Base-by-base conservation (phyloP, 2,113 vertebrate genomes). In the Pygoscelis adeliae region DNA sequence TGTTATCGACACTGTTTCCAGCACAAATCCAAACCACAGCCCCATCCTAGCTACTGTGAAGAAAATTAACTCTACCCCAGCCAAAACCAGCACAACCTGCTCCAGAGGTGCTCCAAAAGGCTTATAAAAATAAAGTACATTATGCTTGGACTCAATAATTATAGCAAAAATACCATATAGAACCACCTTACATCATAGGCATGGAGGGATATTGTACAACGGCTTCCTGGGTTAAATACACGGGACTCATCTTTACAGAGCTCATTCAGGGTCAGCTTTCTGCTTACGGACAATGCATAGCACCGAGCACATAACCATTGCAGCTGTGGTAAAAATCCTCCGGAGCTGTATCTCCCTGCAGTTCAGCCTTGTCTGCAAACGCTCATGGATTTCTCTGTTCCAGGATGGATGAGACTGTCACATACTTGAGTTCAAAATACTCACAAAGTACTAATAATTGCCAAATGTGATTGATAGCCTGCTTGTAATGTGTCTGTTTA, bases 321-420 rank as follows among this genome's bases (percentile, higher is more conserved):
- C 12, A 17, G 58, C 52, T 44, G 55, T 3, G 1, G 36, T 52
- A 52, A 65, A 78, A 56, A 13, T 13, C 79, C 46, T 26, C 81
- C 6, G 7, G 69, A 81, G 63, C 78, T 18, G 15, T 8, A 13
- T 29, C 34, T 47, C 84, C 84, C 50, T 22, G 9, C 36, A 30
- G 47, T 29, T 83, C 72, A 89, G 47, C 58, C 62, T 59, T 0
- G 0, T 22, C n/a, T 78, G 93, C 55, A 77, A 73, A 87, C 27
- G 15, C 46, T 36, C 59, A 16, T 59, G 70, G 88, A 49, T 58
- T 93, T 49, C 42, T 78, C 26, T 90, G 78, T 58, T 66, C 86
- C 85, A 83, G 74, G 70, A 95, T 85, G 91, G 95, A 96, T 85
- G 85, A 78, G 78, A 11, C 70, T 85, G 89, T 79, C 95, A 79